These are phyloP conservation scores for Platyrinchus mystaceus DNA, from an alignment of 2,797 vertebrate genomes.

Conservation along the genomic window DNA sequence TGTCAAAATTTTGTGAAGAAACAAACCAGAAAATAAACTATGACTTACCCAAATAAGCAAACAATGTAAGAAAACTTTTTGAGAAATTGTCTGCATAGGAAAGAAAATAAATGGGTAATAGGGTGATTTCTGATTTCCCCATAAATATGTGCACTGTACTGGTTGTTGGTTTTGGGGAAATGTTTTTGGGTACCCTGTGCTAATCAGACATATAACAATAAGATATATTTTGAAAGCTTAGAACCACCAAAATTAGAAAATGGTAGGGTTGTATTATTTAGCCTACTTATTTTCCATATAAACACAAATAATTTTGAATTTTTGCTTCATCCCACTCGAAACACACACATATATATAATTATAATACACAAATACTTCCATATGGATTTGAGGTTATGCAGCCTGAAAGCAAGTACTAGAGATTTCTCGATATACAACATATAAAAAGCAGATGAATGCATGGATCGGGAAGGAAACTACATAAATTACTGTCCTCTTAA, in stretches of 20 bases:
- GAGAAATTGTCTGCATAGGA: neutral
- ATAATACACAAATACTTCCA: neutral
- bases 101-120: neutral
- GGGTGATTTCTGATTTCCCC: neutral
- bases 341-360: neutral
- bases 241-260: neutral
- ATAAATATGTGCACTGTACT: neutral
- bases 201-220: neutral
- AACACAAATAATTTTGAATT: neutral
- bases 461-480: neutral
- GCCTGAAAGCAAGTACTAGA: neutral
- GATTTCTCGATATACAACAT: neutral
- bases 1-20: slow-evolving; percentile 30
- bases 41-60: slow-evolving; percentile 59
- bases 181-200: neutral
- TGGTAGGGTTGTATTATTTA: neutral
- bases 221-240: neutral
- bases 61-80: slow-evolving; percentile 28
- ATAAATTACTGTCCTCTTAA: neutral
- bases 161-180: neutral
- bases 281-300: neutral
- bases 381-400: neutral
- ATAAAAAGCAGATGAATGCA: neutral
- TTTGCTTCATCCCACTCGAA: neutral
- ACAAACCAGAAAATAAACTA: slow-evolving; percentile 40